Evolutionary conservation across 2,888 invertebrate species (phyloP), one percentile per base, ranked within the genome.

Genomic region (Morpho achilles): DNA sequence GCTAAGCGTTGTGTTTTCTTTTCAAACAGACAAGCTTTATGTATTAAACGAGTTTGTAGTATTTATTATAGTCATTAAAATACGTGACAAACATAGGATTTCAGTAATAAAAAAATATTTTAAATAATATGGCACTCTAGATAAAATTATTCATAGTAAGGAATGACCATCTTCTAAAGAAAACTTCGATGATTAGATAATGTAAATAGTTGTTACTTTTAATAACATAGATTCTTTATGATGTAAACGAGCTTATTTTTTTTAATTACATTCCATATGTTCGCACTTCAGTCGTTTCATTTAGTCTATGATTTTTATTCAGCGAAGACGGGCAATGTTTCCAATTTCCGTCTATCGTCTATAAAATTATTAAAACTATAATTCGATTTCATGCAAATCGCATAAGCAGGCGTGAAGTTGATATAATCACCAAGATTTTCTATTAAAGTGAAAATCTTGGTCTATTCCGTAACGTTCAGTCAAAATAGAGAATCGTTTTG

Each of bases 341-440:
- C 56, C 54, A 56, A 50, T 63, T 61, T 63, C 39, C 55, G 44
- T 58, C 53, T 56, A 54, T 44, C 55, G 44, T 58, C 53, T 56
- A 54, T 44, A 53, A 54, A 47, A 58, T 51, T 56, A 61, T 61
- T 40, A 7, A n/a, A 39, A 8, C 4, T 10, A 16, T 16, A 42
- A 54, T 54, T 80, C 69, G 75, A 76, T 79, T 83, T 79, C 78
- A 79, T 71, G 73, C 72, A 78, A 83, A 79, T 81, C 75, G 84
- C 77, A 77, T 73, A 71, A 75, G 57, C 53, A 57, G 78, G 78
- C 79, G 80, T 82, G 75, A 76, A 75, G 74, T 79, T 77, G 73
- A 68, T 69, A 74, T 73, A 69, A 74, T 74, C 72, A 49, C 53
- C 58, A 51, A 53, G 51, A 63, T 54, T 59, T 55, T 62, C 45